phyloP scores from a whole-genome alignment of 2,888 invertebrate genomes.

The Noctua janthe region DNA sequence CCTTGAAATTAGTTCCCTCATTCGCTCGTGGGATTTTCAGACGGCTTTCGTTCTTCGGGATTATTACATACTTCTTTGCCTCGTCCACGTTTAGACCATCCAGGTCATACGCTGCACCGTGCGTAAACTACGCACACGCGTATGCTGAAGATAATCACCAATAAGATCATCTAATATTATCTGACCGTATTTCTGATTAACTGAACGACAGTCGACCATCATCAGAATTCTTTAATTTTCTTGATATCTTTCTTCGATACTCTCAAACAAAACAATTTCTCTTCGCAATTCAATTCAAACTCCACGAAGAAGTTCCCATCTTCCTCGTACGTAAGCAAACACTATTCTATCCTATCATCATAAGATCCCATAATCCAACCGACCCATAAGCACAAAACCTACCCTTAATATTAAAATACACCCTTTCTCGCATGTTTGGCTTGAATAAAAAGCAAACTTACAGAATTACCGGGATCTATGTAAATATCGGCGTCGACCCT shows the following conservation, averaged over 20 bases:
- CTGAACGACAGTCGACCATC: no score
- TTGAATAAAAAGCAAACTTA: conserved; percentile 75
- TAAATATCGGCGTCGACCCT: conserved; percentile 78
- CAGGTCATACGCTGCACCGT: neutral
- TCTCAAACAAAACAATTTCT: neutral
- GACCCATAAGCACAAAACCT: conserved; percentile 56
- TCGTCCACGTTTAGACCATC: neutral
- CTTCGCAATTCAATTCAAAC: conserved; percentile 25
- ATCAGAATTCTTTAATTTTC: neutral
- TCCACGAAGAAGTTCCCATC: conserved; percentile 2
- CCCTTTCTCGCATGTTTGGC: conserved; percentile 62
- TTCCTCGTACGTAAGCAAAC: conserved; percentile 17
- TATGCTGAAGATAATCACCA: neutral
- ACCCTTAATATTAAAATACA: conserved; percentile 65
- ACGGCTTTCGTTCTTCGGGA: neutral
- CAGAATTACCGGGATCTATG: conserved; percentile 76
- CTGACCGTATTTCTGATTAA: neutral
- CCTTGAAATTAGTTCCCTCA: neutral
- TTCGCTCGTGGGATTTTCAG: neutral
- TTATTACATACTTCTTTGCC: neutral
- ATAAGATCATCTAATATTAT: neutral
- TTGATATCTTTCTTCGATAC: neutral
- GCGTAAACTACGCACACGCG: neutral
- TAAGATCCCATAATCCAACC: conserved; percentile 56
- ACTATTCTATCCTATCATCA: conserved; percentile 47